These are phyloP conservation scores for Sebastes miniatus DNA, from an alignment of 2,797 vertebrate genomes.

Conservation along the genomic window DNA sequence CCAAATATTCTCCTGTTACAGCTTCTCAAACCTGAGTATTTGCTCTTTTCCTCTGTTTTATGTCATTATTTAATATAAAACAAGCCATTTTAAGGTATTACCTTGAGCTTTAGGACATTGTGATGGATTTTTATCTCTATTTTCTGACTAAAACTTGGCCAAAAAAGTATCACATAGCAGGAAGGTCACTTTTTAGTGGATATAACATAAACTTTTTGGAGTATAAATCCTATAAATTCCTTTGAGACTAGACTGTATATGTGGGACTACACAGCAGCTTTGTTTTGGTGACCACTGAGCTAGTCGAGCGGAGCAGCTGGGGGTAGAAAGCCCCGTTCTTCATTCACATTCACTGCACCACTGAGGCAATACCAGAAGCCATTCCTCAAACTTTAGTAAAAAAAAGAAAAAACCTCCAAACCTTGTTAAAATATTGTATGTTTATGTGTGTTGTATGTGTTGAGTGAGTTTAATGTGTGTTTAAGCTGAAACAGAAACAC, in stretches of 20 bases:
- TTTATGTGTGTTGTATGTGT: conserved; percentile 1
- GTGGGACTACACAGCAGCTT: neutral
- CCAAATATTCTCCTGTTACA: neutral
- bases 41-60: neutral
- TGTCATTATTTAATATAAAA: neutral
- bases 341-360: conserved; percentile 2
- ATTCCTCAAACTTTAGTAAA: conserved; percentile 18
- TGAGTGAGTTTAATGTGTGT: neutral
- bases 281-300: conserved; percentile 2
- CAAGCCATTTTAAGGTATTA: neutral
- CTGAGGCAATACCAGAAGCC: conserved; percentile 8
- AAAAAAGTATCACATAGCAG: neutral
- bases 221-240: neutral
- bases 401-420: conserved; percentile 10
- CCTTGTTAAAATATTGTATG: conserved; percentile 11
- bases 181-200: neutral
- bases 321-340: conserved; percentile 10
- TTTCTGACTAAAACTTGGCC: neutral
- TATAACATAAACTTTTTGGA: neutral
- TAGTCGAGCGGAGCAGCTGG: conserved; percentile 24
- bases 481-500: conserved; percentile 4
- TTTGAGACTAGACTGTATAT: neutral
- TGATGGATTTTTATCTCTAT: neutral
- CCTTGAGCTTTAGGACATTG: neutral
- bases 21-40: neutral